A percentile compares a stretch with the other conserved stretches of the same genome.
These are phyloP conservation scores for Polydrusus tereticollis DNA, from an alignment of 2,888 invertebrate genomes.

Conservation along the genomic window DNA sequence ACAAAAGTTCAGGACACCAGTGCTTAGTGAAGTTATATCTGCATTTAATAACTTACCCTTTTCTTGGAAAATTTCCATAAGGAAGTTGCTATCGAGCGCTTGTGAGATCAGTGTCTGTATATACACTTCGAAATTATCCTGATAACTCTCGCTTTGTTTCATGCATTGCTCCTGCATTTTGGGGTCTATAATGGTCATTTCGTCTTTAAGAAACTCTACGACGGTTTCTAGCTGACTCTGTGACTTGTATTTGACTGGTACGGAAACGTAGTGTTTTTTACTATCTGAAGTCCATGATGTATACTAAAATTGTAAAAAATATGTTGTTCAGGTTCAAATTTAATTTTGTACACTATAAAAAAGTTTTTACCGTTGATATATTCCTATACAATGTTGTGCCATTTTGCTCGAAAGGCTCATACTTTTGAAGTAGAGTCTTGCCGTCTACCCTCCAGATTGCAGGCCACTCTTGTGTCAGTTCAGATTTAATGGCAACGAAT, in stretches of 20 bases:
- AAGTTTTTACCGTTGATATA: constrained; percentile 84
- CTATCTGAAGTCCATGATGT: constrained; percentile 88
- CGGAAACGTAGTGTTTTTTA: constrained; percentile 83
- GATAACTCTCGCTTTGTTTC: constrained; percentile 82
- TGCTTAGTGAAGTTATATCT: background rate
- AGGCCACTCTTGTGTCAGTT: constrained; percentile 85
- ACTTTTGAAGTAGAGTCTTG: constrained; percentile 84
- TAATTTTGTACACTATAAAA: no score
- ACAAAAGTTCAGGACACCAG: background rate
- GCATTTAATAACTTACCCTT: constrained; percentile 79
- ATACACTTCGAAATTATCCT: constrained; percentile 92
- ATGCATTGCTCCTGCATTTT: constrained; percentile 82
- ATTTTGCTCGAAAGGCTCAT: constrained; percentile 85
- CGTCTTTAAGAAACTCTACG: constrained; percentile 83
- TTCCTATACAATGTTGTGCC: constrained; percentile 87
- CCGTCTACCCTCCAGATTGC: constrained; percentile 93
- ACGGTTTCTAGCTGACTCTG: constrained; percentile 84
- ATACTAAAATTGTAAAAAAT: constrained; percentile 71
- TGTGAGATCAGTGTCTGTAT: constrained; percentile 93
- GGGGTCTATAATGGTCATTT: constrained; percentile 76
- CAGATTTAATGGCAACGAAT: constrained; percentile 88
- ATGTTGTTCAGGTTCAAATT: no score
- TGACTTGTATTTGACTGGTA: constrained; percentile 81
- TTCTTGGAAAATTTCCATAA: constrained; percentile 90
- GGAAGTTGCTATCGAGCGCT: constrained; percentile 89